Base-by-base conservation (phyloP, 2,797 vertebrate species). In the Acrossocheilus fasciatus region DNA sequence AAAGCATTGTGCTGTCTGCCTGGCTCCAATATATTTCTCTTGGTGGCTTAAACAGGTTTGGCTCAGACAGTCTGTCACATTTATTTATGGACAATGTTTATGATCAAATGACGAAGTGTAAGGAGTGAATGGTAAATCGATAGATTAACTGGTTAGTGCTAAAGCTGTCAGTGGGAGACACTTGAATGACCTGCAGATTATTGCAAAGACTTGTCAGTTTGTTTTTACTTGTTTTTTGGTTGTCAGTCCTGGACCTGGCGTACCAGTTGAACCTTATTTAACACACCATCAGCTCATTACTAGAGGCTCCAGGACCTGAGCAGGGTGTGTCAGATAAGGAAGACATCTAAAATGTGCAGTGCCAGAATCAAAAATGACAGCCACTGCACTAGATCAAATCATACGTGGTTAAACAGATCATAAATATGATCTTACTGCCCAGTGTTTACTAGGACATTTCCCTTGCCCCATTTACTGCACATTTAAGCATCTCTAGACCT, bases 1-100 rank as follows among this genome's bases (percentile, higher is more conserved):
- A 76, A 89, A 76, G 73, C 77, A 34, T 73, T 30, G 73, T 66
- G 54, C 69, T 82, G 59, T 85, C 87, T 88, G 88, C 83, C 83
- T 91, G 82, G 86, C 66, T 90, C 87, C 80, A 77, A 82, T 91
- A 89, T 91, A 45, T 82, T 57, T 85, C 43, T 26, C 30, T 43
- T 80, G 41, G 18, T 41, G 54, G 14, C 14, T 79, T 85, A 50
- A 64, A 76, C 75, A 57, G 83, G 59, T 85, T 74, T 81, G 47
- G 11, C 6, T 64, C 52, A 23, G n/a, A 75, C 45, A 47, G 70
- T 82, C 79, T 82, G 80, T 47, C 15, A 62, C 23, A 77, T 50
- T 43, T 84, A 66, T 69, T 86, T 86, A 43, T 43, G 20, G 62
- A 23, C 52, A 50, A 34, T 64, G 82, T 81, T 36, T 82, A 34